Base-by-base conservation (phyloP, 2,113 vertebrate genomes). In the Trogon melanurus region DNA sequence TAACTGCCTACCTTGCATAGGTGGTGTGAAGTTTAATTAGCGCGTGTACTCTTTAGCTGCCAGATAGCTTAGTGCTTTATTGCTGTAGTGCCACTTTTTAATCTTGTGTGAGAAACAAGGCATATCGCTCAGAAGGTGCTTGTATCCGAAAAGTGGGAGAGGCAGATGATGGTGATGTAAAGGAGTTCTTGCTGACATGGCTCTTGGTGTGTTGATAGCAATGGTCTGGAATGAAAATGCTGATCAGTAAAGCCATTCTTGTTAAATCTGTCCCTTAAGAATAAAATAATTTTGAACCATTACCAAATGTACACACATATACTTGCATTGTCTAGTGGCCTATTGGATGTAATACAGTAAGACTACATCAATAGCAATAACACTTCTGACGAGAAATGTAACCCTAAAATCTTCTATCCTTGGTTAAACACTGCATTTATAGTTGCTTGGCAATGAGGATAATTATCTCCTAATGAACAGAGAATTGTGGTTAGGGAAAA, bases 391-490 rank as follows among this genome's bases (percentile, higher is more conserved):
- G 79, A 53, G 51, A 97, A 97, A 95, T 34, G 16, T 81, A 79
- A 69, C 36, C 82, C 75, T 95, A 65, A 92, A 66, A 89, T 95
- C 78, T 95, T 45, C 81, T 45, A 16, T 44, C 95, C 44, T 74
- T 85, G 36, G 16, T 91, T 96, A 95, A 98, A 96, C 74, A 93
- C 62, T 75, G 60, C 82, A 60, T 96, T 97, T 95, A 86, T 76
- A 97, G 95, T 93, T 91, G 70, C 91, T 96, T 96, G 92, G 91
- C 65, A 91, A 91, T 94, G 85, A 95, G 96, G 85, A 84, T 96
- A 96, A 97, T 98, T 97, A 97, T 91, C 91, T 97, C 69, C 82
- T 97, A 97, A 97, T 96, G 90, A 98, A 93, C 54, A 94, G 71
- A 96, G 65, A 88, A 97, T 91, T 94, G 74, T 93, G 54, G 73